A percentile compares a stretch with the other conserved stretches of the same genome.
phyloP scores from a whole-genome alignment of 2,113 vertebrate species.

The Entelurus aequoreus region DNA sequence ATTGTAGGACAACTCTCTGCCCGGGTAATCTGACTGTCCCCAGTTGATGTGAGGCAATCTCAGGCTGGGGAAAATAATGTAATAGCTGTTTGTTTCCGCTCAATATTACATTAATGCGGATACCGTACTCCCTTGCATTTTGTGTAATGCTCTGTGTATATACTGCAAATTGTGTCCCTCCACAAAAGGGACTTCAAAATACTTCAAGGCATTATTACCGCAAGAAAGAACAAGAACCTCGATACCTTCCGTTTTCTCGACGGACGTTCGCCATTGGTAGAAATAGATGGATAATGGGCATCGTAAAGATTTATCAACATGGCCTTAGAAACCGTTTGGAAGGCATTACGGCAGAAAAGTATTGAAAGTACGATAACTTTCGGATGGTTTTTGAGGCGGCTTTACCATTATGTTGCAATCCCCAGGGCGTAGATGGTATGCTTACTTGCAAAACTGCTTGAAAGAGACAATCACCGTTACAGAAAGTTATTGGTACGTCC shows the following conservation, averaged over 20 bases:
- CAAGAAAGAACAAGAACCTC: not conserved
- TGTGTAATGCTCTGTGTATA: not conserved
- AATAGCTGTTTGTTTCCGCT: not conserved
- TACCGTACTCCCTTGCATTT: not conserved
- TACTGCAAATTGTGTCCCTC: not conserved
- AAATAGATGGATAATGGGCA: not conserved
- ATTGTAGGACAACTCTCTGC: too few species aligned
- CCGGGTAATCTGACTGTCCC: too few species aligned
- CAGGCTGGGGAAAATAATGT: not conserved
- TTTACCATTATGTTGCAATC: not conserved
- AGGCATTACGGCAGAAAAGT: not conserved
- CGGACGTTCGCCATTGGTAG: not conserved
- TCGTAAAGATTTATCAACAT: not conserved
- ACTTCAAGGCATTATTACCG: not conserved
- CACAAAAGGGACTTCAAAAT: not conserved
- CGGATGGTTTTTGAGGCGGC: not conserved
- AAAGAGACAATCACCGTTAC: too few species aligned
- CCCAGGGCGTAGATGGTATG: not conserved
- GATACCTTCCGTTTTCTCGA: not conserved
- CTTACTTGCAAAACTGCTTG: not conserved
- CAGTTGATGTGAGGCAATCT: not conserved
- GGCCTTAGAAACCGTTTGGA: not conserved
- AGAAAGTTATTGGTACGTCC: too few species aligned
- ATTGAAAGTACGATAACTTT: not conserved
- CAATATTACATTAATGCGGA: not conserved